Percentiles rank a stretch among this genome's conserved stretches.
Evolutionary conservation across 2,797 vertebrate genomes (phyloP).

Genomic region (Halcyon badia): DNA sequence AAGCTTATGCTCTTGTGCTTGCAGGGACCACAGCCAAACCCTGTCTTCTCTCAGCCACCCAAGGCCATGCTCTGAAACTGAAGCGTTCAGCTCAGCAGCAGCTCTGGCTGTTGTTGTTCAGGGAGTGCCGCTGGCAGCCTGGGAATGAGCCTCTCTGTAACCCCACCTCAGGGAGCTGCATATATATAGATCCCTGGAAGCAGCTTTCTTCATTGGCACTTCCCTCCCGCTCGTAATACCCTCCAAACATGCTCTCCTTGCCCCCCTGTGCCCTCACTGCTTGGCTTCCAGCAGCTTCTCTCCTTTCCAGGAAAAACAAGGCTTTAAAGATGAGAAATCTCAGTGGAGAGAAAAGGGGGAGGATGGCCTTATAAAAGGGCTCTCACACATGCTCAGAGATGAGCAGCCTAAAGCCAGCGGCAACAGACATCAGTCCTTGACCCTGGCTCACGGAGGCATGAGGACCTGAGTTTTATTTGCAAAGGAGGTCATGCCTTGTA

Average conservation of each 20-base stretch:
- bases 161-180: not conserved
- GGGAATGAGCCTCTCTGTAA: slow-evolving; percentile 15
- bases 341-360: not conserved
- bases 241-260: not conserved
- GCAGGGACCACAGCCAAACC: not conserved
- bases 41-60: fast-evolving
- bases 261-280: not conserved
- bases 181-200: slow-evolving; percentile 62
- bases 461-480: not conserved
- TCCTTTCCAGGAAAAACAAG: not conserved
- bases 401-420: not conserved
- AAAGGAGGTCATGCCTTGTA: fast-evolving
- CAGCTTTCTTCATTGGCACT: slow-evolving; percentile 33
- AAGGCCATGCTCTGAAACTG: not conserved
- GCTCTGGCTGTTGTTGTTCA: not conserved
- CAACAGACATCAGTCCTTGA: not conserved
- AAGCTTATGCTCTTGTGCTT: not conserved
- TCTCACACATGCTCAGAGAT: not conserved
- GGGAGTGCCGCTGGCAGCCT: slow-evolving; percentile 13
- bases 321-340: not conserved
- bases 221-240: not conserved
- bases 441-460: fast-evolving
- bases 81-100: not conserved
- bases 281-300: slow-evolving; percentile 47
- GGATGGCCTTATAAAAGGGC: fast-evolving